phyloP scores from a whole-genome alignment of 2,888 invertebrate genomes.

The Oscheius sp. region DNA sequence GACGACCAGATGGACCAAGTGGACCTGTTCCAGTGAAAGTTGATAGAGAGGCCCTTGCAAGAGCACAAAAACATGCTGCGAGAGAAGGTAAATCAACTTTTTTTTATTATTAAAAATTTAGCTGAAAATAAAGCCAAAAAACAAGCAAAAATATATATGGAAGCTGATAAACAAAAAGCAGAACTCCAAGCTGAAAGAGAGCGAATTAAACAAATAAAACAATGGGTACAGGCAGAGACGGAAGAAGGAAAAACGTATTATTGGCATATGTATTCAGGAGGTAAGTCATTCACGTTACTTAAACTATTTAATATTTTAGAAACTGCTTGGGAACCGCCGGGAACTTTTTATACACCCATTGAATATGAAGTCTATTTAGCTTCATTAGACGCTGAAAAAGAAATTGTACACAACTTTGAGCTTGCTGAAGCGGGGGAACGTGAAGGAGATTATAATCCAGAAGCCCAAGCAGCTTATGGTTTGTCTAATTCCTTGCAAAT shows the following conservation, averaged over 20 bases:
- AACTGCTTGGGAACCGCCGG: conserved; percentile 32
- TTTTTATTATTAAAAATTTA: not conserved
- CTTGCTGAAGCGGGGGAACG: conserved; percentile 9
- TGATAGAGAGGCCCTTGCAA: conserved; percentile 5
- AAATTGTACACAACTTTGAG: conserved; percentile 8
- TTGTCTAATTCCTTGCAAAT: not conserved
- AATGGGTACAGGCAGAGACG: conserved; percentile 57
- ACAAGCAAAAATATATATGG: not conserved
- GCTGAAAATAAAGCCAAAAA: not conserved
- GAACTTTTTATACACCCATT: conserved; percentile 28
- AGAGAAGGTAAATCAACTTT: conserved; percentile 2
- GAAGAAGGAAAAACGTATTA: conserved; percentile 56
- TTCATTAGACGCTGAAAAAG: conserved; percentile 24
- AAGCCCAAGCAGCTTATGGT: not conserved
- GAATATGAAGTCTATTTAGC: conserved; percentile 35
- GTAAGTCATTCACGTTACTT: conserved; percentile 13
- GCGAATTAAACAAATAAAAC: not conserved
- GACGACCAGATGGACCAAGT: conserved; percentile 16
- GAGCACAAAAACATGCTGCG: not conserved
- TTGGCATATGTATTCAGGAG: conserved; percentile 59
- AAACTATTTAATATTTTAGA: conserved; percentile 19
- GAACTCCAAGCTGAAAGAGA: not conserved
- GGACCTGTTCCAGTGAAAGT: conserved; percentile 15
- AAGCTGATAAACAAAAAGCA: not conserved
- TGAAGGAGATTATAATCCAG: not conserved